Base-by-base conservation (phyloP, 2,113 vertebrate species). In the Dasyprocta punctata region DNA sequence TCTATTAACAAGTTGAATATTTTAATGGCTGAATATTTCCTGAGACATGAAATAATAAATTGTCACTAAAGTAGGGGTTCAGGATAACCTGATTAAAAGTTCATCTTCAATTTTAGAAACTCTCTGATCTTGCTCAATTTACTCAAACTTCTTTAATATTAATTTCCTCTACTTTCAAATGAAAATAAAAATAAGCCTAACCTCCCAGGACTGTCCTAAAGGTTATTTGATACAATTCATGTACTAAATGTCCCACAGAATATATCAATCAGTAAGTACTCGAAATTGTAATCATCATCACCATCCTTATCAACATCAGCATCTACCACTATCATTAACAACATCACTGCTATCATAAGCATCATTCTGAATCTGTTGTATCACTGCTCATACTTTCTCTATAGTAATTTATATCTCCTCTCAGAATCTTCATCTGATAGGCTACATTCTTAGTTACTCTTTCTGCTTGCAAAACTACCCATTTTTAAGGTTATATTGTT, bases 161-260 rank as follows among this genome's bases (percentile, higher is more conserved):
- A 63, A 56, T 65, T 83, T 94, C 4, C 4, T 86, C n/a, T 86
- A 82, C 28, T 73, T 93, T 69, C 36, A 90, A 95, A 75, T 77
- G 14, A 71, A 96, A 58, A 88, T 73, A 89, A 96, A 95, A 85
- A 77, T 47, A 93, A 28, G 0, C 22, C 22, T 69, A 47, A 49
- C 0, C 3, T 92, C 86, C n/a, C 7, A 93, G 8, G 38, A 19
- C 12, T 96, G 7, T 60, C 30, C 52, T 56, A 67, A 63, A 11
- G 12, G 52, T n/a, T 36, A 71, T 67, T 36, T 90, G 30, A 82
- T 61, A 67, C 60, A 78, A 92, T 73, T 95, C 86, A 84, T 56
- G 7, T 33, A 84, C 83, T 80, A 71, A 84, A 84, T 14, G 58
- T 91, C 83, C 30, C n/a, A 47, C 26, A 44, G 17, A 61, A 13